phyloP scores from a whole-genome alignment of 2,888 invertebrate species.

The Ethmia dodecea region DNA sequence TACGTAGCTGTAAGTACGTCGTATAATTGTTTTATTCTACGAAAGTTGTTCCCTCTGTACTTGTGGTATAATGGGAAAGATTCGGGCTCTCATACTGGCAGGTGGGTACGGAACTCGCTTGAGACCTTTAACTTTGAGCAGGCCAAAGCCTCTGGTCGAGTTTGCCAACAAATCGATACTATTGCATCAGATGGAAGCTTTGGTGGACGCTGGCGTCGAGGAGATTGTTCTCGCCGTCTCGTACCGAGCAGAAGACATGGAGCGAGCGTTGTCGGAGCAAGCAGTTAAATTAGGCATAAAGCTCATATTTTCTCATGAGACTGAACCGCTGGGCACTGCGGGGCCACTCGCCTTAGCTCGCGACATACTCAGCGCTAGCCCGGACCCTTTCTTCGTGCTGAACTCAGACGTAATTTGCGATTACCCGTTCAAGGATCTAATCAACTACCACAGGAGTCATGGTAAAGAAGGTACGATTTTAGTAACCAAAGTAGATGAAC shows the following conservation, averaged over 20 bases:
- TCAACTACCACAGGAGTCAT: constrained; percentile 94
- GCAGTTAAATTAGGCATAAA: constrained; percentile 93
- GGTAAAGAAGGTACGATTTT: constrained; percentile 72
- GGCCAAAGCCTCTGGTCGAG: constrained; percentile 98
- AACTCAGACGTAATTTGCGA: constrained; percentile 99
- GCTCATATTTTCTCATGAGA: constrained; percentile 95
- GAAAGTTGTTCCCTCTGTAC: no score
- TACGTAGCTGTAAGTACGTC: no score
- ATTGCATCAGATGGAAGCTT: constrained; percentile 96
- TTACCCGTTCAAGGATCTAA: constrained; percentile 97
- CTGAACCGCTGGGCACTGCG: constrained; percentile 97
- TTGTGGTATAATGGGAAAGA: no score
- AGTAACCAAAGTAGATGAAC: constrained; percentile 99
- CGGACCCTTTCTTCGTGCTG: constrained; percentile 97
- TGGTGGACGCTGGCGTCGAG: constrained; percentile 90
- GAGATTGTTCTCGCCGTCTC: constrained; percentile 97
- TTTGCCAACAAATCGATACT: constrained; percentile 99
- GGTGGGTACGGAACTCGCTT: constrained; percentile 99
- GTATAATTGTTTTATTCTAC: no score
- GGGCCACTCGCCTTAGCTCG: constrained; percentile 95
- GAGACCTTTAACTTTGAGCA: constrained; percentile 95
- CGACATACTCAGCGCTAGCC: constrained; percentile 82
- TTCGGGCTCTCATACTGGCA: constrained; percentile 97
- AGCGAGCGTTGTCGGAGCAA: constrained; percentile 90
- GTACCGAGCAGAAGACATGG: constrained; percentile 98